Conservation (phyloP, 2,888 invertebrate genomes). For the Parochlus steinenii region DNA sequence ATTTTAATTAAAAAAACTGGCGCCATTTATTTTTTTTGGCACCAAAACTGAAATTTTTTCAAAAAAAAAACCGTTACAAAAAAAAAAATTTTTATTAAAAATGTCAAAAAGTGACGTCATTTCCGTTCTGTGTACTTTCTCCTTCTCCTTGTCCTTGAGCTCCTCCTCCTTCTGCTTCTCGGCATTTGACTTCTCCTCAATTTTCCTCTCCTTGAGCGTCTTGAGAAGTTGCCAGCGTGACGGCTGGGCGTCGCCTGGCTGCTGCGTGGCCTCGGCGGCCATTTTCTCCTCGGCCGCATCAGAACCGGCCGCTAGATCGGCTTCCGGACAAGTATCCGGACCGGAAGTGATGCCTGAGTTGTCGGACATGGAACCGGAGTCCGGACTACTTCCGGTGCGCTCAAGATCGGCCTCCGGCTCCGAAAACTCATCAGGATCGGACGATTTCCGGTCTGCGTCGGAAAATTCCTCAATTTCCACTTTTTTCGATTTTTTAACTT, state of each 20-base stretch:
- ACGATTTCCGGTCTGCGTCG: slow-evolving; percentile 21
- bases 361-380: too few relatives aligned
- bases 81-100: too few relatives aligned
- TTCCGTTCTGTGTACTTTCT: slow-evolving; percentile 54
- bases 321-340: slow-evolving; percentile 62
- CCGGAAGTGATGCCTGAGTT: slow-evolving; percentile 81
- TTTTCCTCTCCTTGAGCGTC: slow-evolving; percentile 11
- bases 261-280: slow-evolving; percentile 16
- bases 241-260: slow-evolving; percentile 22
- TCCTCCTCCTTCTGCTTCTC: too few relatives aligned
- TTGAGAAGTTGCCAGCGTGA: slow-evolving; percentile 19
- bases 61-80: too few relatives aligned
- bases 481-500: slow-evolving; percentile 17
- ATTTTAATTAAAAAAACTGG: too few relatives aligned
- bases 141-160: slow-evolving; percentile 47
- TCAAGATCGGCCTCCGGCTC: slow-evolving; percentile 16
- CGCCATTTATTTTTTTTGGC: too few relatives aligned
- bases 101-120: too few relatives aligned
- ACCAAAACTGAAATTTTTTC: too few relatives aligned
- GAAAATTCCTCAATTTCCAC: slow-evolving; percentile 11
- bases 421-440: slow-evolving; percentile 20
- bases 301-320: slow-evolving; percentile 53
- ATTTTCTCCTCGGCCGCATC: slow-evolving; percentile 42
- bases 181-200: slow-evolving; percentile 2
- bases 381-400: slow-evolving; percentile 10